Evolutionary conservation across 2,113 vertebrate species (phyloP).

Genomic region (Phrynosoma platyrhinos): DNA sequence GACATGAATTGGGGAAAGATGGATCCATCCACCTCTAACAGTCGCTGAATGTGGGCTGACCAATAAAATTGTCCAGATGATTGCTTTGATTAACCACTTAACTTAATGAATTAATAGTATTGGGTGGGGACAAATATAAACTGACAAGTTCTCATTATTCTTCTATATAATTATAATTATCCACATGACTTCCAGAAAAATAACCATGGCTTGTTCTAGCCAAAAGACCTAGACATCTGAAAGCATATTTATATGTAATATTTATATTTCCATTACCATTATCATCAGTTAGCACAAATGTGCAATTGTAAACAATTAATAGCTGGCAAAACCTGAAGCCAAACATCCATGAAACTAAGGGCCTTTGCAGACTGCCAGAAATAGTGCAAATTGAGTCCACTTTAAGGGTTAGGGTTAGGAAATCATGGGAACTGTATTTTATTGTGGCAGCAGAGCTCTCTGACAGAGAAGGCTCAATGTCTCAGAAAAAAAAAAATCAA

Average conservation of each 20-base stretch:
- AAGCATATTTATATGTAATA: too few species aligned
- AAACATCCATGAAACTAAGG: background rate
- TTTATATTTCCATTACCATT: too few species aligned
- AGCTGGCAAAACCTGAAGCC: background rate
- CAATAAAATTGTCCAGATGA: background rate
- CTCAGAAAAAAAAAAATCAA: too few species aligned
- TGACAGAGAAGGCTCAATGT: too few species aligned
- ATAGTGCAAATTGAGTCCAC: too few species aligned
- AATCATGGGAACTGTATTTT: too few species aligned
- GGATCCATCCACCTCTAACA: background rate
- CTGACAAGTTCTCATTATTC: background rate
- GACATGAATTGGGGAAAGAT: background rate
- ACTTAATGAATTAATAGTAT: background rate
- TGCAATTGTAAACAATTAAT: too few species aligned
- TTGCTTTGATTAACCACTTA: background rate
- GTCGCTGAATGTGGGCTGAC: background rate
- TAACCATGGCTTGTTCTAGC: background rate
- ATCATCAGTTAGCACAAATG: too few species aligned
- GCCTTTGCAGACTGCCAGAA: too few species aligned
- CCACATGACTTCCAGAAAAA: background rate
- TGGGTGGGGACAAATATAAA: background rate
- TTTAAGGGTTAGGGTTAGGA: too few species aligned
- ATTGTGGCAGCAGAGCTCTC: too few species aligned
- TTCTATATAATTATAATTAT: background rate
- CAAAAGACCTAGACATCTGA: too few species aligned